phyloP scores from a whole-genome alignment of 2,113 vertebrate genomes.

The Neoarius graeffei region DNA sequence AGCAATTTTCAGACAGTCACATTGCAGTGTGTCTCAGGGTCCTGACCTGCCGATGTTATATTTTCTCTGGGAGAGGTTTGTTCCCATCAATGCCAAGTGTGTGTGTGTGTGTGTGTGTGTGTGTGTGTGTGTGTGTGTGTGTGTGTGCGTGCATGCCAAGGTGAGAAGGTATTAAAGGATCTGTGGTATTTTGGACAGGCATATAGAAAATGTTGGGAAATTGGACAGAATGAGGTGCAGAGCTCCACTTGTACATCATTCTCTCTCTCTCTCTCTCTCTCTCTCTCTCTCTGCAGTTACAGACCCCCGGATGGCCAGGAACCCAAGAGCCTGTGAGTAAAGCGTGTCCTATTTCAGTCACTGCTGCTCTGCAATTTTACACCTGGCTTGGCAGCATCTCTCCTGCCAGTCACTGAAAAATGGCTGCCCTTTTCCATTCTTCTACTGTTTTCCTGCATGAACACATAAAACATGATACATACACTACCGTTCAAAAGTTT shows the following conservation, averaged over 20 bases:
- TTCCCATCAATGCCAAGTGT: neutral
- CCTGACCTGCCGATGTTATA: neutral
- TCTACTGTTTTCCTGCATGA: slow-evolving; percentile 31
- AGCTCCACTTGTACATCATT: slow-evolving; percentile 20
- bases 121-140: neutral
- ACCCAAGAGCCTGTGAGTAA: slow-evolving; percentile 72
- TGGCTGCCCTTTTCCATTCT: slow-evolving; percentile 49
- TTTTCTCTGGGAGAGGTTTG: neutral
- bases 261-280: slow-evolving; percentile 49
- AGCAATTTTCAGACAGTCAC: neutral
- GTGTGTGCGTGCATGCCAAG: neutral
- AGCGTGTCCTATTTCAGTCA: slow-evolving; percentile 66
- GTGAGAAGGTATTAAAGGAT: neutral
- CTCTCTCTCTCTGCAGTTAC: slow-evolving; percentile 61
- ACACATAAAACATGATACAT: neutral
- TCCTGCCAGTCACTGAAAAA: slow-evolving; percentile 61
- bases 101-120: neutral
- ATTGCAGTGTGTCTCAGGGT: neutral
- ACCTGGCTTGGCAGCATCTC: slow-evolving; percentile 64
- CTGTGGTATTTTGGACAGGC: slow-evolving; percentile 7
- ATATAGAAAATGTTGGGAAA: neutral
- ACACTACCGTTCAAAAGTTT: too few species aligned
- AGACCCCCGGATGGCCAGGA: slow-evolving; percentile 72
- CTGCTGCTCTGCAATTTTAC: slow-evolving; percentile 67
- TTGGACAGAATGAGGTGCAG: slow-evolving; percentile 14